Percentiles rank a stretch among this genome's conserved stretches.
Conservation (phyloP, 1,140 invertebrate genomes). For the Pteromalus puparum region DNA sequence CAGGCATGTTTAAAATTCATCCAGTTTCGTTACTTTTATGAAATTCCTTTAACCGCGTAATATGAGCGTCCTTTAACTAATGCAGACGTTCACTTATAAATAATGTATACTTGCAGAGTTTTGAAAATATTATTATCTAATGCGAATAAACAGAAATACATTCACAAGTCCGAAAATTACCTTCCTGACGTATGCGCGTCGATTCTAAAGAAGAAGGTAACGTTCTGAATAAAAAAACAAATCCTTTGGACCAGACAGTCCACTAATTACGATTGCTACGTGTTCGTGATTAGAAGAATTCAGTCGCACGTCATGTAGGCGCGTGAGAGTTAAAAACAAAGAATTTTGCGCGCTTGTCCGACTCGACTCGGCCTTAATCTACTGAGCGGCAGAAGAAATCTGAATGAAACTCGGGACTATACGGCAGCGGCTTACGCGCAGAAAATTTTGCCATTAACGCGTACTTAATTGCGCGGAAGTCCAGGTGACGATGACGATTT, state of each 20-base stretch:
- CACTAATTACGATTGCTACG: no score
- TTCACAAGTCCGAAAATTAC: no score
- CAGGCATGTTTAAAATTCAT: background rate
- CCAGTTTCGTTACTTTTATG: no score
- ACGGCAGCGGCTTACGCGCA: background rate
- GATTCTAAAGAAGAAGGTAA: no score
- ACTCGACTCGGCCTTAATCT: conserved; percentile 63
- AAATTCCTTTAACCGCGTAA: no score
- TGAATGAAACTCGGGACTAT: background rate
- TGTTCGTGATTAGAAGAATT: background rate
- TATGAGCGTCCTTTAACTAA: no score
- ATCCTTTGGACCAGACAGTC: background rate
- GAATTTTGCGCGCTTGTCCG: conserved; percentile 51
- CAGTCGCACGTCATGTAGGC: background rate
- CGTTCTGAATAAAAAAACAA: background rate
- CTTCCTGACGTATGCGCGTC: no score
- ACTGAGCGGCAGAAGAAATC: conserved; percentile 53
- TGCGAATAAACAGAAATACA: no score
- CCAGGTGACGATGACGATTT: background rate
- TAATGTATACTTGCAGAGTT: no score
- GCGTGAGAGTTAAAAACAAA: background rate
- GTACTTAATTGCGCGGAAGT: conserved; percentile 21
- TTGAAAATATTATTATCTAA: no score
- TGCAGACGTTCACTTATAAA: no score
- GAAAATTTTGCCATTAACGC: conserved; percentile 13